Conservation (phyloP, 2,113 vertebrate species). For the Oncorhynchus nerka region DNA sequence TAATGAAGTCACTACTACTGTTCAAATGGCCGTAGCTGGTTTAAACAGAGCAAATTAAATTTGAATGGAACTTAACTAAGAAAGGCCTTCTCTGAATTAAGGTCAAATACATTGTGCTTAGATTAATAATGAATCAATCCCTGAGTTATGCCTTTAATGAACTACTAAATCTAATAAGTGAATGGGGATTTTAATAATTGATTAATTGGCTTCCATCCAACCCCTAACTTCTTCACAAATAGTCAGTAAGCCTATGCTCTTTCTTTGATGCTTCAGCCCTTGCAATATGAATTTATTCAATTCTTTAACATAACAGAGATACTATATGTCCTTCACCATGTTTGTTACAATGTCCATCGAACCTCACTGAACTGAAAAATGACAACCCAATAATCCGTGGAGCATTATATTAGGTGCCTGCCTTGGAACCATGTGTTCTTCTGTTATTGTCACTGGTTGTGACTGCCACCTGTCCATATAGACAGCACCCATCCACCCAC, state of each 20-base stretch:
- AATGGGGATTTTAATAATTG: background rate
- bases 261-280: background rate
- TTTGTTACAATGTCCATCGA: background rate
- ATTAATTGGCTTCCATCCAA: background rate
- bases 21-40: background rate
- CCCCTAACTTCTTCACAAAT: background rate
- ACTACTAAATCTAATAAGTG: background rate
- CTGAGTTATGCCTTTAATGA: background rate
- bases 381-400: background rate
- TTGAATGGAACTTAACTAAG: background rate
- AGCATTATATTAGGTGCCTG: background rate
- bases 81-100: background rate
- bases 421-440: too few species aligned
- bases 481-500: background rate
- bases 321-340: background rate
- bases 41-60: background rate
- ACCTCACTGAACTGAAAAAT: background rate
- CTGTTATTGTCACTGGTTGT: background rate
- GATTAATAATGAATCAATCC: background rate
- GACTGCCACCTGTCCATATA: background rate
- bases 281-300: background rate
- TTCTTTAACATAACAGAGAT: background rate
- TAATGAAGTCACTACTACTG: background rate
- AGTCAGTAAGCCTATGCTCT: background rate
- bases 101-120: background rate